Percentiles rank a stretch among this genome's conserved stretches.
Conservation (phyloP, 1,140 invertebrate species). For the Drosophila melanogaster region DNA sequence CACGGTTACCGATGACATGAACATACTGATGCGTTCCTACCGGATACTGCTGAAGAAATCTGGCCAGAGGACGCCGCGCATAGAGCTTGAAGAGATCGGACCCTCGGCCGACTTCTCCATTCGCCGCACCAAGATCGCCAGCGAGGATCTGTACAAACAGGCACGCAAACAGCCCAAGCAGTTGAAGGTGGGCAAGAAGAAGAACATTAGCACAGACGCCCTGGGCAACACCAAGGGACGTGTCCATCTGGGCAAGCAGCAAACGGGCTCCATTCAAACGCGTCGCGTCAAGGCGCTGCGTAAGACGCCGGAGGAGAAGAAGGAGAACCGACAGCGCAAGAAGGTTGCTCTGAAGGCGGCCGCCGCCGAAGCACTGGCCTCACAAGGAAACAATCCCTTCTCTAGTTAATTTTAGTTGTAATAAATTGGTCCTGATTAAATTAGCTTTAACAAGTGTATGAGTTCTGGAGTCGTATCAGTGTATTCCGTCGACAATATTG, state of each 20-base stretch:
- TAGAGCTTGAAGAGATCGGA: constrained; percentile 93
- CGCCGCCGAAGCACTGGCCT: constrained; percentile 58
- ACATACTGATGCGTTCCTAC: constrained; percentile 94
- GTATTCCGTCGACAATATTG: constrained; percentile 75
- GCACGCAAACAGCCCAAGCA: constrained; percentile 94
- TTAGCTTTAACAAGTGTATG: constrained; percentile 47
- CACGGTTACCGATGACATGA: constrained; percentile 91
- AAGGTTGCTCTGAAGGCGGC: constrained; percentile 79
- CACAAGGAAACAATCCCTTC: constrained; percentile 28
- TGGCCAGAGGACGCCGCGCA: constrained; percentile 92
- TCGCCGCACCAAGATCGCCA: constrained; percentile 94
- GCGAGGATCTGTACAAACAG: constrained; percentile 95
- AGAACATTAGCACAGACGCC: constrained; percentile 94
- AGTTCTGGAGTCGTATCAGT: constrained; percentile 54
- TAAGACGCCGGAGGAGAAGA: constrained; percentile 90
- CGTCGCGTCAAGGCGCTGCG: constrained; percentile 97
- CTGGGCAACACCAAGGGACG: constrained; percentile 96
- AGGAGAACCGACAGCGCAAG: constrained; percentile 86
- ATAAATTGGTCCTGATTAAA: constrained; percentile 79
- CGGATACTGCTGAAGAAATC: constrained; percentile 96
- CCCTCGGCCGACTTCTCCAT: constrained; percentile 95
- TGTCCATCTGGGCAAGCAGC: constrained; percentile 96
- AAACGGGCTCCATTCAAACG: constrained; percentile 94
- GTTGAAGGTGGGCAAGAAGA: constrained; percentile 93
- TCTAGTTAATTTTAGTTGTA: constrained; percentile 67